Base-by-base conservation (phyloP, 2,797 vertebrate genomes). In the Gymnoscopelus braueri region DNA sequence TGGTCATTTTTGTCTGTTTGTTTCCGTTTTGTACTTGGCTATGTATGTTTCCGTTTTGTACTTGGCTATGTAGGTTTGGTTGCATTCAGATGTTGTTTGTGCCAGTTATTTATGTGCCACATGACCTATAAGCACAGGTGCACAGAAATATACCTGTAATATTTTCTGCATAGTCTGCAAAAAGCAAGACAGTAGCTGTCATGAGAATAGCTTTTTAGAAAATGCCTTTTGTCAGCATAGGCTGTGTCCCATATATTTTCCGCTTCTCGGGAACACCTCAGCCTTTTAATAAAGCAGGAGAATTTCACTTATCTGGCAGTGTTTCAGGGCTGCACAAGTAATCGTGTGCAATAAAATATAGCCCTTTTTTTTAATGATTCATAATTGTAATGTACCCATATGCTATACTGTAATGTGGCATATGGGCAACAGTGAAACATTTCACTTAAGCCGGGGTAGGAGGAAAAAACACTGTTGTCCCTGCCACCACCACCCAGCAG, bases 1-100 rank as follows among this genome's bases (percentile, higher is more conserved):
- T 62, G 76, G 32, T 67, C 60, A 66, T 49, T 74, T 78, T 73
- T 71, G 70, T 56, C 63, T 63, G 61, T 35, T 7, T 58, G 68
- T 15, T 85, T 80, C 78, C 77, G 9, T 83, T 77, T 80, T 29
- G 26, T 29, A 29, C 26, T 84, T 69, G 74, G 52, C 68, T 54
- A 5, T n/a, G 47, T 60, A 56, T 15, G 3, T 63, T 57, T 35
- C 78, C 77, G 9, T 83, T 77, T 80, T 29, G 26, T 29, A 29
- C 26, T 84, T 69, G 74, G 52, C 68, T 54, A 5, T n/a, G 47
- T 60, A 56, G 23, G 3, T 63, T 57, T 35, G 56, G 26, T 69
- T 61, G 3, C 1, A 0, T 61, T 50, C 51, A 29, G n/a, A 51
- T 26, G 51, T 62, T 69, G 60, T 78, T 73, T 58, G 29, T 26